phyloP scores from a whole-genome alignment of 2,797 vertebrate species.

The Paguma larvata region DNA sequence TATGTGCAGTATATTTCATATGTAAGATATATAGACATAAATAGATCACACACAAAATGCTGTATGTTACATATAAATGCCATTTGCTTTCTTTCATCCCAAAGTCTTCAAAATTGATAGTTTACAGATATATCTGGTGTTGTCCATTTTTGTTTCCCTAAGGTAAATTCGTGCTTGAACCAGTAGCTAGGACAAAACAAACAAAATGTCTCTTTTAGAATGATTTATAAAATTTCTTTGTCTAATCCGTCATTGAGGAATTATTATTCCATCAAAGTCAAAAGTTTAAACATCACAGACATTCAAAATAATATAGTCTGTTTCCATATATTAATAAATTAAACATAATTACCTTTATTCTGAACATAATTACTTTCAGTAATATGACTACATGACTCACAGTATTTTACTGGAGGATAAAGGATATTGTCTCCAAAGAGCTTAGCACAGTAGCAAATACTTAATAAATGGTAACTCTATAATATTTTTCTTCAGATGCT shows the following conservation, averaged over 20 bases:
- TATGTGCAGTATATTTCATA: background rate
- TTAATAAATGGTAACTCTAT: background rate
- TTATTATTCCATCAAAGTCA: background rate
- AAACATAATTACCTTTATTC: background rate
- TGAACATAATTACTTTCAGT: background rate
- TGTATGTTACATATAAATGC: background rate
- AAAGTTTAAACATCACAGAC: background rate
- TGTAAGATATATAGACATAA: background rate
- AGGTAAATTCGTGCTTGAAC: background rate
- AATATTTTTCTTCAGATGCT: background rate
- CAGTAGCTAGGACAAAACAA: background rate
- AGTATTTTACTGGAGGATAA: background rate
- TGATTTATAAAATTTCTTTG: background rate
- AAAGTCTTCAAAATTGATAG: background rate
- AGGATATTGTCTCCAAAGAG: background rate
- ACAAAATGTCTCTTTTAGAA: background rate
- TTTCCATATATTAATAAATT: background rate
- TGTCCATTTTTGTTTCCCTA: background rate
- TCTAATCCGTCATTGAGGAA: background rate
- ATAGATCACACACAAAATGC: background rate
- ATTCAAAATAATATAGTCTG: background rate
- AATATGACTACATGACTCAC: background rate
- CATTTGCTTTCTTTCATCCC: background rate
- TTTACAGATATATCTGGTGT: background rate
- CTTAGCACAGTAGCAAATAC: background rate